Evolutionary conservation across 2,888 invertebrate genomes (phyloP).

Genomic region (Anorthoa munda): DNA sequence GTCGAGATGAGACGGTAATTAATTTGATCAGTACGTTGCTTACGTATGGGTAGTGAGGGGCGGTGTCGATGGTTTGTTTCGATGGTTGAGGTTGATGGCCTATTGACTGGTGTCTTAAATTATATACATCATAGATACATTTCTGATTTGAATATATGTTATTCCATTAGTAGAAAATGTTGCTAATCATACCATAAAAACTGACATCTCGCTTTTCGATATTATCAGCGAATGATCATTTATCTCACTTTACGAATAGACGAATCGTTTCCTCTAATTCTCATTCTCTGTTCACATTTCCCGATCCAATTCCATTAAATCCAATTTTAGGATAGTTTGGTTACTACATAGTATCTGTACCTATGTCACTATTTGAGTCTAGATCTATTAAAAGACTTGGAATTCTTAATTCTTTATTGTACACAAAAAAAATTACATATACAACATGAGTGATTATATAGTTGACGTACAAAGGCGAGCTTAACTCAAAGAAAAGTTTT

Average conservation of each 20-base stretch:
- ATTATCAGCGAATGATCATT: background rate
- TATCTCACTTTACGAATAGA: no score
- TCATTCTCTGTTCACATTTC: background rate
- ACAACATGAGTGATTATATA: no score
- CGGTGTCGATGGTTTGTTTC: conserved; percentile 67
- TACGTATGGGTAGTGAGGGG: conserved; percentile 78
- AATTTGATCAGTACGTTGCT: conserved; percentile 88
- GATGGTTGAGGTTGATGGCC: conserved; percentile 3
- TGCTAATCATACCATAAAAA: no score
- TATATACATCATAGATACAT: background rate
- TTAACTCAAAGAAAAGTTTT: no score
- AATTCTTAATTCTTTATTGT: no score
- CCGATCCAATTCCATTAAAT: background rate
- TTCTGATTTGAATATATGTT: background rate
- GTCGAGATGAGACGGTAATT: conserved; percentile 88
- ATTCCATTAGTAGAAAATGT: background rate
- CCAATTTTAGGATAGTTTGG: background rate
- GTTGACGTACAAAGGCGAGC: no score
- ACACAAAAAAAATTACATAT: no score
- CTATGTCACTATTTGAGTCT: conserved; percentile 23
- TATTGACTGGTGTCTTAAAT: background rate
- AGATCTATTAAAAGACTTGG: conserved; percentile 29
- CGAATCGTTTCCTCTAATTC: background rate
- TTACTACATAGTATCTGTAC: conserved; percentile 1
- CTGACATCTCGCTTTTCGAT: background rate